A percentile compares a stretch with the other conserved stretches of the same genome.
Evolutionary conservation across 2,888 invertebrate species (phyloP).

Genomic region (Philhelius pedissequus): DNA sequence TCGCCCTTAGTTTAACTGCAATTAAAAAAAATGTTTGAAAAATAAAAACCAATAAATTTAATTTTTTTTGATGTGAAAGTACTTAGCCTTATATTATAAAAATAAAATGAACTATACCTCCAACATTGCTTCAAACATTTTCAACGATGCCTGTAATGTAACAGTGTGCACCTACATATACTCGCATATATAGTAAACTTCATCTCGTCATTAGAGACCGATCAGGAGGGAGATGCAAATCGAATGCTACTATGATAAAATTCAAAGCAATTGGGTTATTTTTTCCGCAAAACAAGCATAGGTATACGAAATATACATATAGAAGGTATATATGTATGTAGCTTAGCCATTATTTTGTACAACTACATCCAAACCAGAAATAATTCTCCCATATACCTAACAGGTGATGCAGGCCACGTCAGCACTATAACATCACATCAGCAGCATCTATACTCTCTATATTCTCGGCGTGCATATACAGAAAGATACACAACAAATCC

Average conservation of each 20-base stretch:
- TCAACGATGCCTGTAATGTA: neutral
- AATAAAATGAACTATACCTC: no score
- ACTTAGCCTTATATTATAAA: no score
- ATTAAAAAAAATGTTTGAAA: no score
- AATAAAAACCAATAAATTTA: no score
- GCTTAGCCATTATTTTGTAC: neutral
- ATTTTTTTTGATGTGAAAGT: no score
- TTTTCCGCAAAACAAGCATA: neutral
- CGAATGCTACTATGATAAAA: neutral
- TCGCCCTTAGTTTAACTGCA: no score
- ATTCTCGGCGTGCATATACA: neutral
- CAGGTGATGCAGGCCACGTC: no score
- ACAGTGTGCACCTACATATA: neutral
- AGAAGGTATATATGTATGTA: neutral
- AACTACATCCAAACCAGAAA: neutral
- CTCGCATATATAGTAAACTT: neutral
- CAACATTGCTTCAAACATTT: neutral
- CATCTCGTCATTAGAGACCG: neutral
- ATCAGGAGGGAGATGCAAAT: conserved; percentile 5
- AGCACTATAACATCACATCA: neutral
- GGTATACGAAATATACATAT: neutral
- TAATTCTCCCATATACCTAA: neutral
- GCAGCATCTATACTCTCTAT: neutral
- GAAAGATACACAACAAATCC: conserved; percentile 50
- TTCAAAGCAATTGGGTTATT: neutral